These are phyloP conservation scores for Neodiprion virginianus DNA, from an alignment of 1,140 invertebrate genomes.

Conservation along the genomic window DNA sequence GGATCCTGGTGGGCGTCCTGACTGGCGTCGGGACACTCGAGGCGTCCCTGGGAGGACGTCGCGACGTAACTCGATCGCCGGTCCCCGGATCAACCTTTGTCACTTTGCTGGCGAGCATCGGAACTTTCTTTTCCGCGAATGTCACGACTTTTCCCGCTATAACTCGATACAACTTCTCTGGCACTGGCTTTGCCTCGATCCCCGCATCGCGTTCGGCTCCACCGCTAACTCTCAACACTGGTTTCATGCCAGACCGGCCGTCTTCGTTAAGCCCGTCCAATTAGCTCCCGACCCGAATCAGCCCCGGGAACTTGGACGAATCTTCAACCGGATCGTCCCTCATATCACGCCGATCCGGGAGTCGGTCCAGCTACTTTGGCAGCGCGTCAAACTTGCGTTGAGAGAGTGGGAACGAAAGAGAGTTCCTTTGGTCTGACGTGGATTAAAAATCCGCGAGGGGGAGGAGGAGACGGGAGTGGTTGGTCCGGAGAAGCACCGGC, in stretches of 20 bases:
- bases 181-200: background rate
- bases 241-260: background rate
- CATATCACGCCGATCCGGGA: too few relatives aligned
- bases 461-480: slow-evolving; percentile 18
- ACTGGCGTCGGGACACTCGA: too few relatives aligned
- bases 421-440: background rate
- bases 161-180: slow-evolving; percentile 1
- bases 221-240: background rate
- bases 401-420: too few relatives aligned
- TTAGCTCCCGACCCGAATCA: slow-evolving; percentile 14
- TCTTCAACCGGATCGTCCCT: too few relatives aligned
- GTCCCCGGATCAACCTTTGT: background rate
- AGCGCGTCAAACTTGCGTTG: too few relatives aligned
- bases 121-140: background rate
- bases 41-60: too few relatives aligned
- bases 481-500: slow-evolving; percentile 13
- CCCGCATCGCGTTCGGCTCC: too few relatives aligned
- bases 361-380: too few relatives aligned
- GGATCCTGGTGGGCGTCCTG: too few relatives aligned
- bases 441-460: slow-evolving; percentile 13
- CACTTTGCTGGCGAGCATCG: background rate
- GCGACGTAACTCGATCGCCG: background rate
- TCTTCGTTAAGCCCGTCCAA: slow-evolving; percentile 6
- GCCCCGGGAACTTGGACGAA: slow-evolving; percentile 8
- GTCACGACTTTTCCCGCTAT: background rate